Evolutionary conservation across 92 coral and sea anemone species (phyloP), one percentile per base, ranked within the genome.

Genomic region (Umimayanthus chanpuru): DNA sequence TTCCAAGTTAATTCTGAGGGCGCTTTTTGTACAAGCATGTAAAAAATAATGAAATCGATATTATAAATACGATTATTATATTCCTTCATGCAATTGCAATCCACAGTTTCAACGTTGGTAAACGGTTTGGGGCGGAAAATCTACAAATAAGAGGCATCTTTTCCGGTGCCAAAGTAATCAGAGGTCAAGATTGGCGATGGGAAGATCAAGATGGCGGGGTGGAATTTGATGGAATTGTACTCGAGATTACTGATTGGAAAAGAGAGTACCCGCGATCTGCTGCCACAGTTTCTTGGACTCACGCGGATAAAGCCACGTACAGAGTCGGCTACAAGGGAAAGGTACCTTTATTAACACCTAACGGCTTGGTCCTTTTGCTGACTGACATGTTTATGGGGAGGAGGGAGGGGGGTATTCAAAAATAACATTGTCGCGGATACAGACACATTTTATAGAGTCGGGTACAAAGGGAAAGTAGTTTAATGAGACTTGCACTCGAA

Each of bases 281-380:
- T 25, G 84, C 70, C 25, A 80, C 32, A 55, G 84, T 80, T 16
- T 55, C 84, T 1, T 80, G 84, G 84, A 80, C 84, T 55, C 84
- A 50, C 70, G 43, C 71, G 1, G 25, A 55, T 30, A 56, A 80
- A 56, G 84, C 23, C 70, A 50, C 70, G 23, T 80, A 80, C 23
- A 50, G 84, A 55, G 84, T 80, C 10, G 84, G 84, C 26, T 80
- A 80, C 25, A 80, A 80, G 18, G 84, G 84, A 32, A 80, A 55
- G 84, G 84, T 80, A 30, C 11, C 18, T 1, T 10, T 10, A 6
- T 44, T 6, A 44, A 44, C 50, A 8, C 50, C 9, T 44, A 44
- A 44, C 7, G 10, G 50, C 9, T 44, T 44, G 9, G 9, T 4
- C 0, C 11, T 44, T 0, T 44, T 4, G 11, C 9, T 44, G 9